Conservation (phyloP, 2,797 vertebrate species). For the Tamandua tetradactyla region DNA sequence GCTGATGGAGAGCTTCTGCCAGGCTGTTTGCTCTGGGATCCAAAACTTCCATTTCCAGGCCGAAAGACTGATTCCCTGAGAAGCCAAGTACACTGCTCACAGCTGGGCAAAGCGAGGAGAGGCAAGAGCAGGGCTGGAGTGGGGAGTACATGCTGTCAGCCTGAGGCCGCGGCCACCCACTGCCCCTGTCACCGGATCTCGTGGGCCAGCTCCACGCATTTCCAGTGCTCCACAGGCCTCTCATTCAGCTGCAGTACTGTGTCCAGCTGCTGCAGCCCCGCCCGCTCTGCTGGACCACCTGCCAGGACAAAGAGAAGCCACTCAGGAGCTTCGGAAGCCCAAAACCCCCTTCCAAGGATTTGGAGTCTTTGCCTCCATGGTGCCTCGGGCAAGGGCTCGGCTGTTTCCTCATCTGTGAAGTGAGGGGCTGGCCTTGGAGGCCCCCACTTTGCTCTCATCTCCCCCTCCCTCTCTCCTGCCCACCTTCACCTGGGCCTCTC, state of each 20-base stretch:
- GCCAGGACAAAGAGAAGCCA: background rate
- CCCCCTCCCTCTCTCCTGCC: background rate
- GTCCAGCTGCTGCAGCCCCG: constrained; percentile 94
- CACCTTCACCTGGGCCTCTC: background rate
- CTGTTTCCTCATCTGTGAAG: background rate
- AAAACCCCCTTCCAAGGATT: background rate
- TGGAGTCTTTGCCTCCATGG: background rate
- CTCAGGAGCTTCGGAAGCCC: background rate
- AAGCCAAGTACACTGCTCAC: constrained; percentile 40
- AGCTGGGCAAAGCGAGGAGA: background rate
- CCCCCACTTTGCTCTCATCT: background rate
- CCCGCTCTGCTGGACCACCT: constrained; percentile 95
- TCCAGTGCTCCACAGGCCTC: constrained; percentile 96
- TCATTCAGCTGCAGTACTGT: constrained; percentile 94
- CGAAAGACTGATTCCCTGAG: constrained; percentile 25
- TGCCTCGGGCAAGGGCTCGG: background rate
- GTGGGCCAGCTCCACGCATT: constrained; percentile 95
- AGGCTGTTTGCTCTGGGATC: constrained; percentile 29
- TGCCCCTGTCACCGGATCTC: constrained; percentile 91
- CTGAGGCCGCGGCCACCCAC: background rate
- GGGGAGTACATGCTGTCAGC: background rate
- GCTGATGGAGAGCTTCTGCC: background rate
- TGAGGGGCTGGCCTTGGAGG: background rate
- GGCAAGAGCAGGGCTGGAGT: background rate
- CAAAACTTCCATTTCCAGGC: constrained; percentile 56